Conservation (phyloP, 2,113 vertebrate species). For the Macroglossus sobrinus region DNA sequence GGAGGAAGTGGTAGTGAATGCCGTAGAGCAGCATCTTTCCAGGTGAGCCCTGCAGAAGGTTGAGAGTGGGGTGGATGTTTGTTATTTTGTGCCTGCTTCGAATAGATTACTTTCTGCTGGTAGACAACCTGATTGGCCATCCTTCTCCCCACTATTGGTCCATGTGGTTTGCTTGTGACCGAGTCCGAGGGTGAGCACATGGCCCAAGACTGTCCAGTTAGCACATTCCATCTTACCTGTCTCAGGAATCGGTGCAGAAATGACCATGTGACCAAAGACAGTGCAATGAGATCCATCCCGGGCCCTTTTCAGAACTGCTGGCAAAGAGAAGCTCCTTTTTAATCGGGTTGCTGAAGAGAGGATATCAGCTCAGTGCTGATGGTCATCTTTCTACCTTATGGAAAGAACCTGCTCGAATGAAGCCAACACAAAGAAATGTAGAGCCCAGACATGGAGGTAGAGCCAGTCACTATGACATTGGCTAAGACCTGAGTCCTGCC, state of each 20-base stretch:
- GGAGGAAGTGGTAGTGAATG: background rate
- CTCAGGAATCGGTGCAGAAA: background rate
- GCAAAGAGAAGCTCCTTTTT: background rate
- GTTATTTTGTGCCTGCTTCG: background rate
- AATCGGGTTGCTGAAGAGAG: background rate
- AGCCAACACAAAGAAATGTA: background rate
- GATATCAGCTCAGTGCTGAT: background rate
- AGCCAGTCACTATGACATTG: background rate
- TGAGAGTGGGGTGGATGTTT: background rate
- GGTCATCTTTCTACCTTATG: background rate
- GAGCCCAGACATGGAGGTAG: background rate
- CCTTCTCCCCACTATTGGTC: background rate
- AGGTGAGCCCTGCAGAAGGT: background rate
- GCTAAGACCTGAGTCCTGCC: background rate
- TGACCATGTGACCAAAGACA: background rate
- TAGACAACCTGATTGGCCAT: background rate
- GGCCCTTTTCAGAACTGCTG: background rate
- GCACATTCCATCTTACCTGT: background rate
- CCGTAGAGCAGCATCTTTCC: background rate
- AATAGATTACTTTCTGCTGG: background rate
- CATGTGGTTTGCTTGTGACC: background rate
- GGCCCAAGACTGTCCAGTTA: background rate
- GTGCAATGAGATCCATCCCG: background rate
- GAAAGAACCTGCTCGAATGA: background rate
- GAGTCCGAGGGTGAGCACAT: background rate